Evolutionary conservation across 2,888 invertebrate species (phyloP).

Genomic region (Danaus chrysippus): DNA sequence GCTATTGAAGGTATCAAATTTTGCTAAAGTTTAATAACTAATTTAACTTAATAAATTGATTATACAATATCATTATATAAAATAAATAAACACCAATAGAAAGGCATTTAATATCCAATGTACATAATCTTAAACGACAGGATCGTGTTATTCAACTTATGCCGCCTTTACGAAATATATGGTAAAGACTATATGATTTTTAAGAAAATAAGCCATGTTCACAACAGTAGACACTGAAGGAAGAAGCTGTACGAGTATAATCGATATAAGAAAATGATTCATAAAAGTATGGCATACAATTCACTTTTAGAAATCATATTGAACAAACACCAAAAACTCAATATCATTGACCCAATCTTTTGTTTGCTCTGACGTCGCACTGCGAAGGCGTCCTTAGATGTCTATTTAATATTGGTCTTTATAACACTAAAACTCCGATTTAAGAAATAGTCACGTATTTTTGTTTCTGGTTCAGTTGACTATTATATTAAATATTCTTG

Average conservation of each 20-base stretch:
- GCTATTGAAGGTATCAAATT: too few species aligned
- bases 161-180: too few species aligned
- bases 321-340: conserved; percentile 15
- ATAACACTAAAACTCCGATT: conserved; percentile 23
- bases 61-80: too few species aligned
- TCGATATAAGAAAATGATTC: neutral
- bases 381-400: conserved; percentile 14
- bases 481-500: conserved; percentile 23
- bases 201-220: too few species aligned
- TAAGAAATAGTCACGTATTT: conserved; percentile 28
- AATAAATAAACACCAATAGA: too few species aligned
- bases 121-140: too few species aligned
- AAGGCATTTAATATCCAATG: too few species aligned
- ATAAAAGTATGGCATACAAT: neutral
- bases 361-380: conserved; percentile 20
- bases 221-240: neutral
- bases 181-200: too few species aligned
- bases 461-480: conserved; percentile 19
- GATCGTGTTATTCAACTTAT: too few species aligned
- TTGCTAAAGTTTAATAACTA: too few species aligned
- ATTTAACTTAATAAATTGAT: too few species aligned
- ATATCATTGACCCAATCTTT: conserved; percentile 15
- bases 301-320: neutral
- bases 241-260: neutral
- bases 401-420: conserved; percentile 23